Base-by-base conservation (phyloP, 2,888 invertebrate genomes). In the Trichacis sp. region DNA sequence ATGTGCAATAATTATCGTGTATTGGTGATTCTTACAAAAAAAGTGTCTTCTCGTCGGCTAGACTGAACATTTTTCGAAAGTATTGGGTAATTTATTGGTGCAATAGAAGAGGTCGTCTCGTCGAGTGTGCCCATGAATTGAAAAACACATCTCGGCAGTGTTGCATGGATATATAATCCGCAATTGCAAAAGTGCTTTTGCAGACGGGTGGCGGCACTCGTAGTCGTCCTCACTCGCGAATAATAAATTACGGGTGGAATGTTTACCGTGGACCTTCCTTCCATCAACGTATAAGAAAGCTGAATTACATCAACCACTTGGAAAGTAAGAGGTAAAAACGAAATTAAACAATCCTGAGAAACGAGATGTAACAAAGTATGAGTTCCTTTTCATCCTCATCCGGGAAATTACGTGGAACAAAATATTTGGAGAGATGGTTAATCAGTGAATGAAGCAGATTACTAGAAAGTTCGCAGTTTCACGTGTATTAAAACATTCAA, bases 101-200 rank as follows among this genome's bases (percentile, higher is more conserved):
- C 55, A 40, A 52, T 24, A 38, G 54, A 48, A 49, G 48, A 51
- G 29, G 20, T 45, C 3, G 38, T 12, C 38, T 38, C 38, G n/a
- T 3, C 6, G n/a, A 18, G 15, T 18, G 42, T 20, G 9, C 11
- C 45, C 20, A 45, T 40, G 40, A 12, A 40, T 40, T 52, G 30
- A 36, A 49, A 47, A 42, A 15, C 50, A 30, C 58, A 50, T 57
- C 50, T 47, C 36, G 43, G 57, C 30, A 4, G 56, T 53, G 20
- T 40, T 47, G 43, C 65, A 46, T 50, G 50, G 49, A 53, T 60
- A 56, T 60, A 54, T 65, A 61, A 56, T 53, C 19, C 57, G 56
- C 63, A 69, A 68, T 71, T 69, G 66, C 65, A 68, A 61, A 64
- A 68, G 68, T 66, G 69, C 63, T 68, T 64, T 68, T 52, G 56